A percentile compares a stretch with the other conserved stretches of the same genome.
Conservation (phyloP, 1,140 invertebrate species). For the Alviniconcha marisindica region DNA sequence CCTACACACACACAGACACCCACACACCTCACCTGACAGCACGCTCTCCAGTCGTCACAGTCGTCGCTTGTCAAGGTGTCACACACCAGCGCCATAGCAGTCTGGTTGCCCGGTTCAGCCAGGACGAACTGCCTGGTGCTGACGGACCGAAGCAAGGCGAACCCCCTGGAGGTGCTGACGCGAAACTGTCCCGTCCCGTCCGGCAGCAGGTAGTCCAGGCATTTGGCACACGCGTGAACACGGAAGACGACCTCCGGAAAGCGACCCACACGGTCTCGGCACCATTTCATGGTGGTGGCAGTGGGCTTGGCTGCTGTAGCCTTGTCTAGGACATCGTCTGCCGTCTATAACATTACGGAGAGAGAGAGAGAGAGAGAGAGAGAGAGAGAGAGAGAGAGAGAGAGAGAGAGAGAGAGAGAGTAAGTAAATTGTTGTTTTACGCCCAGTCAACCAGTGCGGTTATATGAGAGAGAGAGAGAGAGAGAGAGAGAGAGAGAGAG, state of each 20-base stretch:
- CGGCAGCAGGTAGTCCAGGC: background rate
- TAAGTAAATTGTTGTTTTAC: too few relatives aligned
- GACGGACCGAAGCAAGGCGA: background rate
- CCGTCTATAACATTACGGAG: too few relatives aligned
- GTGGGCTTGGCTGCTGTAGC: background rate
- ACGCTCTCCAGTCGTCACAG: slow-evolving; percentile 21
- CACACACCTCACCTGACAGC: slow-evolving; percentile 17
- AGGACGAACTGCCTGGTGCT: background rate
- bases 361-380: too few relatives aligned
- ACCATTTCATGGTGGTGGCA: background rate
- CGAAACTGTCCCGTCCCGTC: background rate
- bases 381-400: too few relatives aligned
- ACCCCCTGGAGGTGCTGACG: background rate
- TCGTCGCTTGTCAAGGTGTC: background rate
- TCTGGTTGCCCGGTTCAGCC: background rate
- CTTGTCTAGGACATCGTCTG: too few relatives aligned
- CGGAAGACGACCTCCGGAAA: background rate
- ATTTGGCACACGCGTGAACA: slow-evolving; percentile 25
- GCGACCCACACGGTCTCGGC: background rate
- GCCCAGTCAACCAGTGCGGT: too few relatives aligned
- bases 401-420: too few relatives aligned
- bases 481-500: too few relatives aligned
- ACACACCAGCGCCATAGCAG: slow-evolving; percentile 12
- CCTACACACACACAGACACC: background rate
- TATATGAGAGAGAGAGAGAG: too few relatives aligned